Base-by-base conservation (phyloP, 2,113 vertebrate species). In the Blennius ocellaris region DNA sequence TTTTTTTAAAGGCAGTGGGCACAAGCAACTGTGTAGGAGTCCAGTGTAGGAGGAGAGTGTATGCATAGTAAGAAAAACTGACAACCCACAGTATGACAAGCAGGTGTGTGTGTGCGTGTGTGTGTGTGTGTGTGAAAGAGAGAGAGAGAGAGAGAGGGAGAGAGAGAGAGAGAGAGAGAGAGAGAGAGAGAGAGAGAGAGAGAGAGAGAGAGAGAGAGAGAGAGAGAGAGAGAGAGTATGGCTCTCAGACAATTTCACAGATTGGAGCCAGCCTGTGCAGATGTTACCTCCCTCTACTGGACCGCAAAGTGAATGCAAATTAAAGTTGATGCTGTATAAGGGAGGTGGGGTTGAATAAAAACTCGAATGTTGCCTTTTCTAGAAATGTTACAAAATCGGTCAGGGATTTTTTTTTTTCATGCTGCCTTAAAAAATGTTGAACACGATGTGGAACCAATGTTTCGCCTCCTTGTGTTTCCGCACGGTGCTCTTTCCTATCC, bases 211-310 rank as follows among this genome's bases (percentile, higher is more conserved):
- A n/a, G n/a, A n/a, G n/a, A n/a, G n/a, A n/a, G n/a, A n/a, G n/a
- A n/a, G n/a, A n/a, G n/a, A n/a, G n/a, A n/a, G n/a, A n/a, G n/a
- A n/a, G n/a, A n/a, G n/a, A n/a, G n/a, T n/a, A n/a, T n/a, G n/a
- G n/a, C n/a, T n/a, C n/a, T n/a, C n/a, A n/a, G n/a, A n/a, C n/a
- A n/a, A n/a, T 40, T 12, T 21, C 38, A 14, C 1, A 59, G 11
- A 7, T 60, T 47, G 6, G 12, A 40, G 40, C 10, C 21, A 2
- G 21, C 21, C 21, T 21, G 63, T 60, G 43, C 60, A 74, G 41
- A 66, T 74, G 7, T 60, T 69, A 69, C 70, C 16, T 73, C 77
- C 71, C 72, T 79, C 86, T 88, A 66, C 78, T 75, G 76, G 56
- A 58, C 14, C 14, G 53, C 16, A 41, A 6, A 43, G 49, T 78